A percentile compares a stretch with the other conserved stretches of the same genome.
Conservation (phyloP, 2,797 vertebrate species). For the Coranthus polyacanthus region DNA sequence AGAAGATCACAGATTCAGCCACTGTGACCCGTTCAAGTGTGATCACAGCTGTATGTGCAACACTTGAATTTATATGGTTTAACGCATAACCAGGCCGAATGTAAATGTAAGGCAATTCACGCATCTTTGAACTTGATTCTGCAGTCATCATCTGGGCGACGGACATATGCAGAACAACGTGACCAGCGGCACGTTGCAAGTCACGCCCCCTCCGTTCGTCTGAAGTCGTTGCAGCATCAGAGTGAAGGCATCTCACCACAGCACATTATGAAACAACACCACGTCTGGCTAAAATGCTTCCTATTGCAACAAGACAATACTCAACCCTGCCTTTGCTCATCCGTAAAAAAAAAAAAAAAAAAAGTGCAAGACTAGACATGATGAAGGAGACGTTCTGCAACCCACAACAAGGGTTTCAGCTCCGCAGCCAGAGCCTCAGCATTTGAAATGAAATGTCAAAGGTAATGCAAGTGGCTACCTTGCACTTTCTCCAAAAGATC, state of each 20-base stretch:
- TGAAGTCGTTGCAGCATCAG: constrained; percentile 1
- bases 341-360: too few species aligned
- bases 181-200: constrained; percentile 58
- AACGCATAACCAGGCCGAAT: background rate
- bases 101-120: background rate
- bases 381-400: background rate
- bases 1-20: constrained; percentile 5
- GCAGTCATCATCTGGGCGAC: background rate
- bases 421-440: accelerated
- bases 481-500: constrained; percentile 58
- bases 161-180: constrained; percentile 57
- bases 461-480: constrained; percentile 47
- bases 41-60: accelerated
- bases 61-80: accelerated
- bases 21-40: background rate
- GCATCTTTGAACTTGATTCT: background rate
- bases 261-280: constrained; percentile 41
- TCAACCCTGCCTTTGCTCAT: background rate
- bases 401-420: background rate
- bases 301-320: background rate
- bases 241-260: constrained; percentile 20
- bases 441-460: constrained; percentile 78
- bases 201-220: constrained; percentile 31
- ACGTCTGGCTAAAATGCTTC: background rate
- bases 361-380: background rate